phyloP scores from a whole-genome alignment of 1,140 invertebrate genomes.

The Whitmania pigra region DNA sequence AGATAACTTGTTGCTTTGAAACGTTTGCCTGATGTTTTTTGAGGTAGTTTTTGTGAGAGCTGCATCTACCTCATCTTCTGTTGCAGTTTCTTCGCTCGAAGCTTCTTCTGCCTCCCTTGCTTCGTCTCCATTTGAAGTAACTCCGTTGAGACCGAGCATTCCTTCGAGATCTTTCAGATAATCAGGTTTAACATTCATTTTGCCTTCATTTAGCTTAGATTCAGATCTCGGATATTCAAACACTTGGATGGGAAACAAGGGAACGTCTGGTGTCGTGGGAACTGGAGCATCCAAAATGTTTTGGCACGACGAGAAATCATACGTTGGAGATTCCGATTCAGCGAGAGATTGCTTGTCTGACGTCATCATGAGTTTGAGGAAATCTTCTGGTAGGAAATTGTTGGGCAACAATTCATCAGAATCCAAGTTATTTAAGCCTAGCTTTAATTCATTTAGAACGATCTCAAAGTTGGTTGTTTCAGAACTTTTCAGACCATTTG shows the following conservation, averaged over 20 bases:
- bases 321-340: not conserved
- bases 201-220: not conserved
- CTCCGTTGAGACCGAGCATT: not conserved
- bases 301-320: constrained; percentile 12
- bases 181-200: not conserved
- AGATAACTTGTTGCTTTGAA: not conserved
- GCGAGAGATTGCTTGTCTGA: not conserved
- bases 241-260: constrained; percentile 17
- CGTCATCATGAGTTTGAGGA: too few relatives aligned
- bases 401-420: too few relatives aligned
- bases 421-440: too few relatives aligned
- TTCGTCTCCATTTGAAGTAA: not conserved
- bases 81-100: not conserved
- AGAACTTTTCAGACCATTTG: too few relatives aligned
- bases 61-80: not conserved
- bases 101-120: not conserved
- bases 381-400: too few relatives aligned
- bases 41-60: not conserved
- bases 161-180: not conserved
- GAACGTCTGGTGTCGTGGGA: constrained; percentile 22
- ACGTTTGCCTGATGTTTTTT: not conserved
- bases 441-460: too few relatives aligned
- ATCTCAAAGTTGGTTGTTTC: too few relatives aligned
- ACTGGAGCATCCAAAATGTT: constrained; percentile 24
- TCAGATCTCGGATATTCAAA: not conserved